Evolutionary conservation across 2,797 vertebrate genomes (phyloP).

Genomic region (Peromyscus eremicus): DNA sequence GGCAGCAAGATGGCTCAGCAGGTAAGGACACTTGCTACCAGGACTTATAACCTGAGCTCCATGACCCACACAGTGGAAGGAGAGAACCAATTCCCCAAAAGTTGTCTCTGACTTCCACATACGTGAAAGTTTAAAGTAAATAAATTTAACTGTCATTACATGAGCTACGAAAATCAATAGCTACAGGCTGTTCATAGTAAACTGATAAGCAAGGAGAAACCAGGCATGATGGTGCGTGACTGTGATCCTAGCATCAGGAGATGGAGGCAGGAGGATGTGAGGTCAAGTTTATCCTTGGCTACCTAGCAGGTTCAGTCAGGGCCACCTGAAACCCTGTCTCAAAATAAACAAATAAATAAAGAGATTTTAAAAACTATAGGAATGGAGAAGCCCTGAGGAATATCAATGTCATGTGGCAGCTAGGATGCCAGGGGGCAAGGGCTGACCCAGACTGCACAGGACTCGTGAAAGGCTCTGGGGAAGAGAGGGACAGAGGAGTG

Average conservation of each 20-base stretch:
- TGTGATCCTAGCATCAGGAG: background rate
- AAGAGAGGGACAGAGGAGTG: background rate
- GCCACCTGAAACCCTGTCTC: background rate
- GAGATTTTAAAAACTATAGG: background rate
- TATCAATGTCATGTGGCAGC: background rate
- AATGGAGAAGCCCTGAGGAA: background rate
- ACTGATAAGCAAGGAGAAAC: background rate
- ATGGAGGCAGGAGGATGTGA: background rate
- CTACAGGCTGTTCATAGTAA: background rate
- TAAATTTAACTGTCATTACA: no score
- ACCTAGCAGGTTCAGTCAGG: background rate
- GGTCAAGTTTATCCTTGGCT: background rate
- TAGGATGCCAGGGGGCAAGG: background rate
- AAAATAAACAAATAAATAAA: background rate
- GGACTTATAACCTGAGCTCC: no score
- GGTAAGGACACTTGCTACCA: background rate
- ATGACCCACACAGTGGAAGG: background rate
- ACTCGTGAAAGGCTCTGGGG: rapidly evolving
- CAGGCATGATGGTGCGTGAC: background rate
- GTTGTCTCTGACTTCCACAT: background rate
- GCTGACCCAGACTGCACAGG: no score
- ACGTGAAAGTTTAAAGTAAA: background rate
- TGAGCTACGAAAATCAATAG: background rate
- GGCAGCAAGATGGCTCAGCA: background rate
- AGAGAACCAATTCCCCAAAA: background rate